phyloP scores from a whole-genome alignment of 2,113 vertebrate species.

The Rhombomys opimus region DNA sequence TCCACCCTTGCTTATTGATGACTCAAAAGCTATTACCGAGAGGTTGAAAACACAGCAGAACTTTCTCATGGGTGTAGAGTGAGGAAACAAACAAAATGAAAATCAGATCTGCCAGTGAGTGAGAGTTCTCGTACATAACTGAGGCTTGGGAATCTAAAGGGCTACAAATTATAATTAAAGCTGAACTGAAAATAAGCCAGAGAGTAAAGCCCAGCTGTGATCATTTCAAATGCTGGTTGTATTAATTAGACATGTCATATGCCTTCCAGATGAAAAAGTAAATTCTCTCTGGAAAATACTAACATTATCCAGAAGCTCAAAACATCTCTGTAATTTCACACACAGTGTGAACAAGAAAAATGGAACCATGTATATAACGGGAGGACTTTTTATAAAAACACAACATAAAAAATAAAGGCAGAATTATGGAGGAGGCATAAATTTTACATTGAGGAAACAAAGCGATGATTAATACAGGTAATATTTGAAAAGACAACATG shows the following conservation, averaged over 20 bases:
- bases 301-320: conserved; percentile 35
- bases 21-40: background rate
- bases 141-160: background rate
- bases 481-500: background rate
- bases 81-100: background rate
- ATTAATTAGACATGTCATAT: conserved; percentile 71
- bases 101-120: background rate
- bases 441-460: background rate
- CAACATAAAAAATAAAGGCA: background rate
- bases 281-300: conserved; percentile 50
- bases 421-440: background rate
- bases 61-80: background rate
- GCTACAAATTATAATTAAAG: conserved; percentile 42
- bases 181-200: conserved; percentile 62
- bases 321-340: background rate
- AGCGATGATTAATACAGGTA: background rate
- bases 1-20: background rate
- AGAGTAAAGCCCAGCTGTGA: conserved; percentile 58
- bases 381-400: background rate
- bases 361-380: too few relatives aligned
- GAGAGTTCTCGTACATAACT: background rate
- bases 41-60: background rate
- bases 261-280: conserved; percentile 53
- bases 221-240: conserved; percentile 53
- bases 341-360: conserved; percentile 17